Base-by-base conservation (phyloP, 1,140 invertebrate genomes). In the Trachymyrmex cornetzi region DNA sequence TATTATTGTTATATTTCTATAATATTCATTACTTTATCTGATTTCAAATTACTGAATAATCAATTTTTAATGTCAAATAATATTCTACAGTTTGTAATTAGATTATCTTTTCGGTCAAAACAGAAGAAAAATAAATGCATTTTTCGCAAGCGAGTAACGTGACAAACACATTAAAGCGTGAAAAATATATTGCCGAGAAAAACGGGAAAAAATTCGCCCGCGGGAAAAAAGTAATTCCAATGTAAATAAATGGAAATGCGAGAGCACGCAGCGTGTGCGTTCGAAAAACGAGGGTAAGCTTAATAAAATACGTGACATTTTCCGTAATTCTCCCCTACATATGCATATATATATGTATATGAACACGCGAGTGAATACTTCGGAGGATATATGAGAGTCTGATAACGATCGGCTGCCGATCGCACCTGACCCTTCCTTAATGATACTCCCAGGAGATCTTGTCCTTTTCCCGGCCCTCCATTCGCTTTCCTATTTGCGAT, bases 201-300 rank as follows among this genome's bases (percentile, higher is more conserved):
- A 11, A 5, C 14, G 30, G 6, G 16, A 16, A 74, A 61, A n/a
- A 57, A 59, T 27, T 66, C n/a, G 19, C 11, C 16, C 7, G 80
- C 57, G 55, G 24, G 24, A 61, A 69, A 63, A 55, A 55, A 82
- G 57, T 55, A 30, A 82, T 74, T 82, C 24, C 53, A 67, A 74
- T 74, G 69, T 59, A 82, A 82, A 82, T 82, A 74, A 59, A 82
- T 74, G 24, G 55, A 82, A 82, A 82, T 82, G n/a, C 22, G 63
- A 69, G n/a, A 38, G 1, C 38, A 38, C 22, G 14, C n/a, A 30
- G 30, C 16, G 14, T 59, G 27, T 44, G 34, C 24, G 19, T 72
- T 9, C 9, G 19, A 24, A 69, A 34, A 50, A 34, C 53, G 50
- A 30, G 53, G 24, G n/a, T 82, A 61, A 72, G 30, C 22, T 82